These are phyloP conservation scores for Cydia fagiglandana DNA, from an alignment of 1,140 invertebrate species.

Conservation along the genomic window DNA sequence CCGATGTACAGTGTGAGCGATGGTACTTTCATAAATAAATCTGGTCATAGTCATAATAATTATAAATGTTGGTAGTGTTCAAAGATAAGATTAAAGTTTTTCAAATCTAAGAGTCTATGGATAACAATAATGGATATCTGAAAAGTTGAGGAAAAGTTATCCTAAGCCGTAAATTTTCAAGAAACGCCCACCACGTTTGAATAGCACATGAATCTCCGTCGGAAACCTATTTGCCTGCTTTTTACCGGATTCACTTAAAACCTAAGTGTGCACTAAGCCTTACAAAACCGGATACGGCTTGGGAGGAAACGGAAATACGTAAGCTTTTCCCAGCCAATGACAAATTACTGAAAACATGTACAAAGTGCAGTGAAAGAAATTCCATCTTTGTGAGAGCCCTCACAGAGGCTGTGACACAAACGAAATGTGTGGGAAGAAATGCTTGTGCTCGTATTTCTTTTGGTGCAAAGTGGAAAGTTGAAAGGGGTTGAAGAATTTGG, in stretches of 20 bases:
- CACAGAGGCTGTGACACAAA: background rate
- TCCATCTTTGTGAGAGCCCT: background rate
- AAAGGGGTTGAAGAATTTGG: background rate
- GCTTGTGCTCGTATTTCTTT: background rate
- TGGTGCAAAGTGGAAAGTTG: background rate
- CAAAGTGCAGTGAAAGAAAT: conserved; percentile 19
- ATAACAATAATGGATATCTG: no score
- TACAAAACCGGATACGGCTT: background rate
- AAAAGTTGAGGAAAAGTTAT: background rate
- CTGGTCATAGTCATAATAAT: no score
- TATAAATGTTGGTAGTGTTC: no score
- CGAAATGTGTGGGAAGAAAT: background rate
- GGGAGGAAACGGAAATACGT: conserved; percentile 31
- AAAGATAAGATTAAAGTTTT: no score
- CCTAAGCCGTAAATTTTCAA: background rate
- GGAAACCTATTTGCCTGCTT: background rate
- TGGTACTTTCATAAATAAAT: no score
- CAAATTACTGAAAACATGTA: conserved; percentile 36
- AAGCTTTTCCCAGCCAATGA: conserved; percentile 36
- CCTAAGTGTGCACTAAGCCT: conserved; percentile 9
- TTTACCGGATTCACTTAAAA: conserved; percentile 1
- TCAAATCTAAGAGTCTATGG: no score
- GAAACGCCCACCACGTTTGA: background rate
- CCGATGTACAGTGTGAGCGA: no score
- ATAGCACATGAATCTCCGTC: background rate